Conservation (phyloP, 2,797 vertebrate genomes). For the Lepus townsendii region DNA sequence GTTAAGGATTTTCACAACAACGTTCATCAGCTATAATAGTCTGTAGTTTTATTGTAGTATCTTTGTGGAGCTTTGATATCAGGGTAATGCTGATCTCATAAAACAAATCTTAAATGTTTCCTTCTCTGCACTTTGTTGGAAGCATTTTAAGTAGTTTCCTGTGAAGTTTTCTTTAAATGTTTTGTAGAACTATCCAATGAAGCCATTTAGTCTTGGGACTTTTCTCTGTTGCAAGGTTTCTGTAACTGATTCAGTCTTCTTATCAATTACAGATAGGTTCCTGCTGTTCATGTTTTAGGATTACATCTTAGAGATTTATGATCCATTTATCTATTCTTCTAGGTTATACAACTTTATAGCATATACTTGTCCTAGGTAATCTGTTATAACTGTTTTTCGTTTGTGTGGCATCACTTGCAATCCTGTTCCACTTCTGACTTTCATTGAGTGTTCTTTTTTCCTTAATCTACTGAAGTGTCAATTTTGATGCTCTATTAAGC, state of each 20-base stretch:
- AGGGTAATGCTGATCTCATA: too few species aligned
- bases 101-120: background rate
- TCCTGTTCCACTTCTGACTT: background rate
- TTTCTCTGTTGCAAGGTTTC: background rate
- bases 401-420: background rate
- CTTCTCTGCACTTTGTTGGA: background rate
- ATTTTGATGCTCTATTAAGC: too few species aligned
- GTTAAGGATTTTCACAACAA: background rate
- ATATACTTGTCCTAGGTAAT: background rate
- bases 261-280: background rate
- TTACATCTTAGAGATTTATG: too few species aligned
- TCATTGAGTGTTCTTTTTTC: too few species aligned
- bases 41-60: background rate
- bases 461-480: too few species aligned
- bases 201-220: background rate
- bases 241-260: background rate
- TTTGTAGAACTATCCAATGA: too few species aligned
- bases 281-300: background rate
- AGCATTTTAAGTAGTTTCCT: background rate
- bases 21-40: background rate
- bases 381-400: background rate
- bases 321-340: background rate
- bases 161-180: background rate
- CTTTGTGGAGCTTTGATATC: background rate
- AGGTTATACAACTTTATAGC: background rate